These are phyloP conservation scores for Drosophila cognata DNA, from an alignment of 2,888 invertebrate genomes.

Conservation along the genomic window DNA sequence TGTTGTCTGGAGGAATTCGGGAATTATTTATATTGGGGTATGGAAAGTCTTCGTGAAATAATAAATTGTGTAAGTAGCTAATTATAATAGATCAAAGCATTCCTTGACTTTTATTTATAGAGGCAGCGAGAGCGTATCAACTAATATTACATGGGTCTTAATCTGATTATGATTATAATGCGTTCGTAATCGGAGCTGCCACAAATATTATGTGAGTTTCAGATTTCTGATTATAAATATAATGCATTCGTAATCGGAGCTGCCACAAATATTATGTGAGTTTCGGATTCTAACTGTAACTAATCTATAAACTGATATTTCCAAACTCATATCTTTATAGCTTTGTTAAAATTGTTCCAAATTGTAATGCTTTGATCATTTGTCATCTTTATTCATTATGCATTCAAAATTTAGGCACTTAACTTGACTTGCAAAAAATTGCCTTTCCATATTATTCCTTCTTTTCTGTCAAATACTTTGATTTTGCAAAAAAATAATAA, in stretches of 20 bases:
- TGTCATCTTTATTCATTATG: background rate
- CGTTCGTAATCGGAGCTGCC: background rate
- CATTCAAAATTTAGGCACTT: background rate
- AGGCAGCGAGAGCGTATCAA: background rate
- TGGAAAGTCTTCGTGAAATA: background rate
- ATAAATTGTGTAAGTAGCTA: background rate
- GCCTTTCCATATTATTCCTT: background rate
- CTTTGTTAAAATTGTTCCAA: background rate
- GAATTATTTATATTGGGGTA: conserved; percentile 5
- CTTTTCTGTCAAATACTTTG: background rate
- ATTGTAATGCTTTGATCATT: background rate
- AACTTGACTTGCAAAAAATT: background rate
- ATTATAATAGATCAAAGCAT: background rate
- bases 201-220: background rate
- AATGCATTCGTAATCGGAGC: background rate
- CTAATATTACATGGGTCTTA: background rate
- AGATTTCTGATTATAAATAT: background rate
- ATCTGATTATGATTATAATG: background rate
- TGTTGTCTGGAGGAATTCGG: background rate
- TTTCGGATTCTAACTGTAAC: background rate
- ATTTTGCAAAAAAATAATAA: background rate
- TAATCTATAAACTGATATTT: background rate
- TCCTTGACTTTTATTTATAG: background rate
- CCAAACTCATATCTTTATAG: background rate
- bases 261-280: background rate